Conservation (phyloP, 2,113 vertebrate species). For the Harpagus bidentatus region DNA sequence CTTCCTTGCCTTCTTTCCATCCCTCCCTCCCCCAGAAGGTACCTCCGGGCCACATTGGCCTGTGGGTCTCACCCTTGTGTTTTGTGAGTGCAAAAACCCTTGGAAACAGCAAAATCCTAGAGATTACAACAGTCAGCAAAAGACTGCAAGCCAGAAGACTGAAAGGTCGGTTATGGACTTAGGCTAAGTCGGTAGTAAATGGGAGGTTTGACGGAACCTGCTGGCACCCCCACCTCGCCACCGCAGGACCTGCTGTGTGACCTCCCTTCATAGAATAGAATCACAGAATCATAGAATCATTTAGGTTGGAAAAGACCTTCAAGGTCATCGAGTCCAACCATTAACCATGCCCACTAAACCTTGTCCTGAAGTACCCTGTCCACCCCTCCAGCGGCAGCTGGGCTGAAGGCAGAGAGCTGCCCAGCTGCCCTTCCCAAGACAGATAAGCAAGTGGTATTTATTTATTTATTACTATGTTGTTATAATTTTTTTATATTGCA, state of each 20-base stretch:
- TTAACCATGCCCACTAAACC: too few relatives aligned
- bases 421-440: not conserved
- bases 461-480: not conserved
- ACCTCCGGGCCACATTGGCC: not conserved
- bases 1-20: too few relatives aligned
- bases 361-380: too few relatives aligned
- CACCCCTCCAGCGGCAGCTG: not conserved
- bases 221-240: not conserved
- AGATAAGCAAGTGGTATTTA: not conserved
- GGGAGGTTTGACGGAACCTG: not conserved
- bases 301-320: too few relatives aligned
- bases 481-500: not conserved
- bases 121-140: not conserved
- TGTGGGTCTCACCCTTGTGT: not conserved
- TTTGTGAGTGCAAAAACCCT: not conserved
- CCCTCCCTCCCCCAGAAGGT: not conserved
- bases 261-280: too few relatives aligned
- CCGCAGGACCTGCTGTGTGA: not conserved
- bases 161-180: not conserved
- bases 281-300: too few relatives aligned
- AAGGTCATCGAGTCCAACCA: too few relatives aligned
- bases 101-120: not conserved
- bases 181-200: not conserved
- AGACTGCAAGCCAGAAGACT: not conserved
- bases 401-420: not conserved